Conservation (phyloP, 2,888 invertebrate species). For the Tridacna crocea region DNA sequence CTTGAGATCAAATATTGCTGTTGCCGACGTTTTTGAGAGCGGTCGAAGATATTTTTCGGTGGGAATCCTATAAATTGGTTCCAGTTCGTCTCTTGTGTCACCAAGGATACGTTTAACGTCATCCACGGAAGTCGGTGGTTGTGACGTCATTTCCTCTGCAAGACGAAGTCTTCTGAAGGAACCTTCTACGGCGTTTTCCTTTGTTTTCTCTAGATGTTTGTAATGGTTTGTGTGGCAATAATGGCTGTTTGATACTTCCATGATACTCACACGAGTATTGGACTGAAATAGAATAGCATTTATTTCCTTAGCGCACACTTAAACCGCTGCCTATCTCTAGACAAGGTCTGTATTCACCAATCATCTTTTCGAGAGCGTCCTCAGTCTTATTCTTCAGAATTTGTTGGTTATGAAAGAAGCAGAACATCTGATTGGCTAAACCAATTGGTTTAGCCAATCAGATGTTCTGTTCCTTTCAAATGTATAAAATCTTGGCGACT, state of each 20-base stretch:
- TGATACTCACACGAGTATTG: not conserved
- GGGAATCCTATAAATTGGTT: conserved; percentile 34
- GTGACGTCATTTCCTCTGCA: conserved; percentile 32
- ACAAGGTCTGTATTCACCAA: not conserved
- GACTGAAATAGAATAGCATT: not conserved
- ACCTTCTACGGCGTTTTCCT: not conserved
- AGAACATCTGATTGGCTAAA: no score
- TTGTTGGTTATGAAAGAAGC: no score
- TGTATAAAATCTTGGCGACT: no score
- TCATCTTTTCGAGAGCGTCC: not conserved
- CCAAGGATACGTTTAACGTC: conserved; percentile 39
- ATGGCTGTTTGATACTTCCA: conserved; percentile 1
- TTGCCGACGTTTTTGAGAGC: conserved; percentile 32
- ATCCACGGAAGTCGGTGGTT: not conserved
- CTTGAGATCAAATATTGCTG: conserved; percentile 39
- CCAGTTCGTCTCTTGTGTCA: conserved; percentile 24
- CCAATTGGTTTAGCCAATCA: no score
- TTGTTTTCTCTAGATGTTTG: conserved; percentile 14
- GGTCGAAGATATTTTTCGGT: not conserved
- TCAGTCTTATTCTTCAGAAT: no score
- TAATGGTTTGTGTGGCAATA: conserved; percentile 36
- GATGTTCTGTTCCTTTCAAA: no score
- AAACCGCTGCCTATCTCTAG: not conserved
- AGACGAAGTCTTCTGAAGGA: conserved; percentile 18
- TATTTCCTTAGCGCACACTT: no score